These are phyloP conservation scores for Salmo trutta DNA, from an alignment of 2,797 vertebrate species.

Conservation along the genomic window DNA sequence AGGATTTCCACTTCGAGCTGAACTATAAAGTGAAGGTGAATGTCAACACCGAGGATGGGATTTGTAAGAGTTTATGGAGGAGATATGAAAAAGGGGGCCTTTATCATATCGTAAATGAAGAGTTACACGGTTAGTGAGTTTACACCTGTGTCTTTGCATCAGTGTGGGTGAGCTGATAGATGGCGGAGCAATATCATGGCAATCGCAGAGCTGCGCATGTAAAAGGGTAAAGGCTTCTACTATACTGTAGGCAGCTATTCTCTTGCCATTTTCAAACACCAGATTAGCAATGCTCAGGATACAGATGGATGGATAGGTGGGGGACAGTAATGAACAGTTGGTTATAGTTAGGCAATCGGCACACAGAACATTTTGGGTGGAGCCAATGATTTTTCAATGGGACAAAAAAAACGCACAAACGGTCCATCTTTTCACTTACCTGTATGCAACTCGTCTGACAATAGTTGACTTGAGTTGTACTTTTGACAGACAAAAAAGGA, in stretches of 20 bases:
- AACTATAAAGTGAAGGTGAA: conserved; percentile 49
- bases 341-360: too few relatives aligned
- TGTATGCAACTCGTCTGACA: too few relatives aligned
- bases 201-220: neutral
- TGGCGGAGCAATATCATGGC: conserved; percentile 14
- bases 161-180: neutral
- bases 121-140: conserved; percentile 25
- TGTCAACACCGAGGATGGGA: conserved; percentile 43
- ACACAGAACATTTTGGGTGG: too few relatives aligned
- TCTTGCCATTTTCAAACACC: neutral
- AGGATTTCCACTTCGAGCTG: conserved; percentile 46
- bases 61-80: conserved; percentile 31
- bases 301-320: neutral
- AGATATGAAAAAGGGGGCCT: conserved; percentile 24
- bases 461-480: too few relatives aligned
- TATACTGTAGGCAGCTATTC: neutral
- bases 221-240: neutral
- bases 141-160: neutral
- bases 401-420: too few relatives aligned
- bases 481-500: too few relatives aligned
- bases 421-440: too few relatives aligned
- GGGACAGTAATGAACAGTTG: too few relatives aligned
- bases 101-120: conserved; percentile 36
- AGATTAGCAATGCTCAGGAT: neutral
- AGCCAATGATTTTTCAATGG: too few relatives aligned